Evolutionary conservation across 2,113 vertebrate species (phyloP).

Genomic region (Aspidoscelis tigris): DNA sequence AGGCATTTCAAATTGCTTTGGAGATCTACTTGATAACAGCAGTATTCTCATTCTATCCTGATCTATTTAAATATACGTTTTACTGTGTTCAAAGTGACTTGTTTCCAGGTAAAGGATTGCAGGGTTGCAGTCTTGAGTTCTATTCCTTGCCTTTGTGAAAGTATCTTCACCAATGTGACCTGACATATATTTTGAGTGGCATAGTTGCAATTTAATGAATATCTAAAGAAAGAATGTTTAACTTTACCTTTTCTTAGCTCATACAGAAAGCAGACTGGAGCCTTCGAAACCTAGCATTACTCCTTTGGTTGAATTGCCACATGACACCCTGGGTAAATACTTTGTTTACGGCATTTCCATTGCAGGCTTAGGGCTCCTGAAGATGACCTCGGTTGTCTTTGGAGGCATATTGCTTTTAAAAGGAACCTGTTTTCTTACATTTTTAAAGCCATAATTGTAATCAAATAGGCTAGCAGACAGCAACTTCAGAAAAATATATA

Average conservation of each 20-base stretch:
- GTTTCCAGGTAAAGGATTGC: not conserved
- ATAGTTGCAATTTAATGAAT: not conserved
- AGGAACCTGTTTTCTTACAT: not conserved
- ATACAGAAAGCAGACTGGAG: constrained; percentile 41
- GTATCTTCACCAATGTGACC: not conserved
- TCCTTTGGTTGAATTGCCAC: constrained; percentile 55
- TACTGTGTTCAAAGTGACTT: not conserved
- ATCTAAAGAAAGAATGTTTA: constrained; percentile 21
- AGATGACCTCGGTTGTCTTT: not conserved
- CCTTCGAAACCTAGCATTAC: constrained; percentile 35
- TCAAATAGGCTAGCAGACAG: not conserved
- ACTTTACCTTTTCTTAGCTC: constrained; percentile 41
- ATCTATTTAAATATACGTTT: not conserved
- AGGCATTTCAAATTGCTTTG: constrained; percentile 12
- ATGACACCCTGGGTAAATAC: constrained; percentile 43
- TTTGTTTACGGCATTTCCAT: constrained; percentile 8
- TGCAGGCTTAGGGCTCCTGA: constrained; percentile 11
- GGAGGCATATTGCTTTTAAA: not conserved
- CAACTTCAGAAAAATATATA: not conserved
- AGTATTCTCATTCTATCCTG: not conserved
- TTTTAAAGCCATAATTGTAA: not conserved
- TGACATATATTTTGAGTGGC: not conserved
- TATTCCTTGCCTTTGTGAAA: not conserved
- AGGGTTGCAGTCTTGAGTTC: no score
- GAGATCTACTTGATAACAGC: not conserved